Base-by-base conservation (phyloP, 2,797 vertebrate genomes). In the Squalus acanthias region DNA sequence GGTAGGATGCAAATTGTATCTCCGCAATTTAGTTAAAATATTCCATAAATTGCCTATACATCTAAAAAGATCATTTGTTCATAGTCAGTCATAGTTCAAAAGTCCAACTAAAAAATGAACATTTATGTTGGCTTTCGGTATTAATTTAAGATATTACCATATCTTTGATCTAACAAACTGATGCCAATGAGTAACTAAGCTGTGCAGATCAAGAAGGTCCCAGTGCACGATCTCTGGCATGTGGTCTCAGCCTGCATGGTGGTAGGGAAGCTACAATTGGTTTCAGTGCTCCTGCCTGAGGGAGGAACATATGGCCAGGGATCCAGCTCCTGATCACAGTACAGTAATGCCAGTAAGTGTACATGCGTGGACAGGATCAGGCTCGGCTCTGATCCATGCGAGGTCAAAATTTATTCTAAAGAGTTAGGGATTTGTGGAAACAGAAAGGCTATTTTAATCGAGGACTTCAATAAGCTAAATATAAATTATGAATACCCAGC, bases 1-100 rank as follows among this genome's bases (percentile, higher is more conserved):
- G 99, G 99, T 99, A 97, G 96, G 94, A 50, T 60, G 70, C 67
- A 95, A 60, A 33, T 95, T 1, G 3, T 95, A 95, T 57, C 29
- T 20, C 70, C 29, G n/a, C 7, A 74, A n/a, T 57, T 17, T 20
- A 1, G 46, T 15, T 57, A 53, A 95, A 95, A 53, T 72, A 15
- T 39, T 65, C 17, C 33, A 26, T 39, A 24, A 82, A 46, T 46
- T 82, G 13, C 22, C 15, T 82, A 3, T 46, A n/a, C 15, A 7
- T 82, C 29, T 29, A 17, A 46, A 29, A 69, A 67, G 65, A 3
- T 93, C n/a, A 93, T 46, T 17, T 8, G 17, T 85, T 85, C 39
- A 85, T 22, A 85, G 6, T 50, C 82, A 46, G 7, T 74, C 29
- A 33, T 20, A 50, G 17, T 46, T 93, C 91, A 69, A 46, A 63